These are phyloP conservation scores for Dolichomitus sp. DNA, from an alignment of 2,888 invertebrate genomes.

Conservation along the genomic window DNA sequence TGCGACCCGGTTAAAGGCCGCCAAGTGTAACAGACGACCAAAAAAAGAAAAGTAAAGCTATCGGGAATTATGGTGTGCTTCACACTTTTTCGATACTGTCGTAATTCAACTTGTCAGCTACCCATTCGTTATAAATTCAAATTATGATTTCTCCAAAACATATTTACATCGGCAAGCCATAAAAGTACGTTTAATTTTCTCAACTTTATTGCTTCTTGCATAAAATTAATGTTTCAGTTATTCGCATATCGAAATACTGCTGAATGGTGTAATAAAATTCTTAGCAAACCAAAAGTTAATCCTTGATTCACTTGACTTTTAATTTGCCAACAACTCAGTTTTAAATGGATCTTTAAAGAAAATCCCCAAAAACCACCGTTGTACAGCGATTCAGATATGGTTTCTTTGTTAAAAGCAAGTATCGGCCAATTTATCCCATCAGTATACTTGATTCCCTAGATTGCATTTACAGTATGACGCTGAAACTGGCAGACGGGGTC, in stretches of 20 bases:
- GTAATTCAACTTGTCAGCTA: constrained; percentile 22
- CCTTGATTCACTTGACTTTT: no score
- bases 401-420: no score
- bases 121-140: constrained; percentile 15
- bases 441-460: no score
- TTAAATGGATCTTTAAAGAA: no score
- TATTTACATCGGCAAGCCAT: not conserved
- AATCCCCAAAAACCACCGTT: no score
- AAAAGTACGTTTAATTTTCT: not conserved
- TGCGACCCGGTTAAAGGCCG: constrained; percentile 73
- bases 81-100: constrained; percentile 51
- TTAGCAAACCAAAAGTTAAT: no score
- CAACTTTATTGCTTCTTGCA: not conserved
- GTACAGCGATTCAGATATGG: no score
- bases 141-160: not conserved
- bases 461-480: no score
- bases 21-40: constrained; percentile 73
- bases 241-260: not conserved
- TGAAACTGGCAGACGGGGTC: no score
- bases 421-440: no score
- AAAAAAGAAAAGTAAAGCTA: constrained; percentile 74
- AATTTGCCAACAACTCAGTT: no score
- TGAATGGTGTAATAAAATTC: no score
- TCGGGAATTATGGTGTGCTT: constrained; percentile 55
- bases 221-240: not conserved